Conservation (phyloP, 2,888 invertebrate species). For the Stegana nigrithorax region DNA sequence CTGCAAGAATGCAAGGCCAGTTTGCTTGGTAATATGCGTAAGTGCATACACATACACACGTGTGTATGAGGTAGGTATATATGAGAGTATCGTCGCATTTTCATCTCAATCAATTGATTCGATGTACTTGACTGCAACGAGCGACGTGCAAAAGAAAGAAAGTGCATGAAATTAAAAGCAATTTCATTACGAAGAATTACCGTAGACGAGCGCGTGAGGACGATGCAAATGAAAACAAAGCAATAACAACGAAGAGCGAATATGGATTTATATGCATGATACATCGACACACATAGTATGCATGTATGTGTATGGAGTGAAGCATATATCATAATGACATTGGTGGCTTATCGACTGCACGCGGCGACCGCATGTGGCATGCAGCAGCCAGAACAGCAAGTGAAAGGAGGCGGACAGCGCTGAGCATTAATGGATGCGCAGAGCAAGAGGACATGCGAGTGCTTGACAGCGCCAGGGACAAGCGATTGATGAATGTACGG, state of each 20-base stretch:
- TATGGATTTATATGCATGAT: neutral
- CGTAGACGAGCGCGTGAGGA: too few relatives aligned
- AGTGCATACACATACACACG: too few relatives aligned
- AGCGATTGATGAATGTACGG: slow-evolving; percentile 5
- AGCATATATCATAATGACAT: neutral
- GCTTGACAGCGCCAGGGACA: neutral
- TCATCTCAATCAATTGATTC: neutral
- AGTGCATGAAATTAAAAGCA: neutral
- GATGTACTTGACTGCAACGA: neutral
- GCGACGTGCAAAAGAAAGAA: neutral
- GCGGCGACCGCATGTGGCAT: neutral
- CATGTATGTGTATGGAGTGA: neutral
- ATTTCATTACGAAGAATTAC: neutral
- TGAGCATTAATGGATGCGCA: neutral
- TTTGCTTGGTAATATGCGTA: too few relatives aligned
- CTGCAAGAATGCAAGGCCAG: too few relatives aligned
- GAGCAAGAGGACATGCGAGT: neutral
- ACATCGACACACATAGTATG: neutral
- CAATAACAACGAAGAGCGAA: neutral
- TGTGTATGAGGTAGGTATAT: too few relatives aligned
- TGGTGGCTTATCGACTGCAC: slow-evolving; percentile 1
- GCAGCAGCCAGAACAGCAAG: neutral
- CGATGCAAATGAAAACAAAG: too few relatives aligned
- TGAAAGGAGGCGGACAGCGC: neutral
- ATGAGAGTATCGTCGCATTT: too few relatives aligned